Evolutionary conservation across 2,888 invertebrate species (phyloP).

Genomic region (Prosapia bicincta): DNA sequence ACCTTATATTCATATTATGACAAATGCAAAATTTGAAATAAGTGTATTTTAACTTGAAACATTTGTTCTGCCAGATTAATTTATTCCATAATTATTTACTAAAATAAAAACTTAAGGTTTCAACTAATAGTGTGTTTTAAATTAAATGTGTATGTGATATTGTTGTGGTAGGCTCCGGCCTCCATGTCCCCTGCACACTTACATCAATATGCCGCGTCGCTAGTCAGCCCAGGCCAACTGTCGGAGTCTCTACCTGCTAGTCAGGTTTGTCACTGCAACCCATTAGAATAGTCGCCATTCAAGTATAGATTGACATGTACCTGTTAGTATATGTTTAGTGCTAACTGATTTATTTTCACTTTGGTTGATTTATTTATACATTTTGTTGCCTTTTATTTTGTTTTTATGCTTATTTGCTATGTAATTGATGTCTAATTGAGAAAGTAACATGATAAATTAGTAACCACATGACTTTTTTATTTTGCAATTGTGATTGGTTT

Average conservation of each 20-base stretch:
- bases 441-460: background rate
- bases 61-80: too few relatives aligned
- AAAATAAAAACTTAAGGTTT: too few relatives aligned
- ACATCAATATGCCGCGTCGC: constrained; percentile 62
- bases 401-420: background rate
- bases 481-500: background rate
- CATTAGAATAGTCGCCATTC: constrained; percentile 4
- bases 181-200: constrained; percentile 87
- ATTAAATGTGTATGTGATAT: background rate
- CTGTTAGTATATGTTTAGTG: constrained; percentile 3
- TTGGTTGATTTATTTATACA: background rate
- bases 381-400: constrained; percentile 5
- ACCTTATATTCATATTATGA: too few relatives aligned
- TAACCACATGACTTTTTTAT: background rate
- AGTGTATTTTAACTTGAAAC: too few relatives aligned
- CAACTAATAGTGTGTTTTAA: too few relatives aligned
- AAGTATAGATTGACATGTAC: constrained; percentile 4
- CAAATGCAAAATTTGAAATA: too few relatives aligned
- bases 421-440: background rate
- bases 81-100: too few relatives aligned
- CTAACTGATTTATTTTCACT: background rate
- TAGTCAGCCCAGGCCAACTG: constrained; percentile 56
- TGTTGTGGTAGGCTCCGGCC: constrained; percentile 71
- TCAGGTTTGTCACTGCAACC: constrained; percentile 59
- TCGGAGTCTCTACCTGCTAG: constrained; percentile 77